These are phyloP conservation scores for Mesoligia furuncula DNA, from an alignment of 2,888 invertebrate species.

Conservation along the genomic window DNA sequence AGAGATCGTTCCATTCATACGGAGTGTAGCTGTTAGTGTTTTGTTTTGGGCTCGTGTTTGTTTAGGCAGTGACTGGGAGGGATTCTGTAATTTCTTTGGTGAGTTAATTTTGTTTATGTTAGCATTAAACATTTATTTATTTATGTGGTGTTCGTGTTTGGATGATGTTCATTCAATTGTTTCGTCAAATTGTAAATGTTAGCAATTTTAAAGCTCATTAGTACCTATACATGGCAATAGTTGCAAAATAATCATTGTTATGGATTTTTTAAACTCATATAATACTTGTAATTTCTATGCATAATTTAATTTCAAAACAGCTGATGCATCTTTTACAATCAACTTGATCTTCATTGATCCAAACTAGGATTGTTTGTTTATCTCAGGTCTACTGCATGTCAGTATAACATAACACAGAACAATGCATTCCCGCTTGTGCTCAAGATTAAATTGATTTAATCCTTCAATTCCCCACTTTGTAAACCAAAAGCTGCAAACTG, in stretches of 20 bases:
- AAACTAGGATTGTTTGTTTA: slow-evolving; percentile 31
- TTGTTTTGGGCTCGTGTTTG: slow-evolving; percentile 24
- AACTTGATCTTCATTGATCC: slow-evolving; percentile 23
- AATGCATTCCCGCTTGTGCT: slow-evolving; percentile 29
- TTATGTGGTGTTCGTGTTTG: not conserved
- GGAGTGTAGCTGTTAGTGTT: slow-evolving; percentile 15
- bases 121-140: not conserved
- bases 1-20: slow-evolving; percentile 44
- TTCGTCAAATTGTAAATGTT: not conserved
- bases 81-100: slow-evolving; percentile 25
- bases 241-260: not conserved
- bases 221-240: not conserved
- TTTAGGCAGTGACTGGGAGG: slow-evolving; percentile 4
- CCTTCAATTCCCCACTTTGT: not conserved
- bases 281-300: not conserved
- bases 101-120: slow-evolving; percentile 25
- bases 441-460: not conserved
- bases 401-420: slow-evolving; percentile 37
- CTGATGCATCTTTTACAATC: slow-evolving; percentile 16
- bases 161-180: not conserved
- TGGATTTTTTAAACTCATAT: not conserved
- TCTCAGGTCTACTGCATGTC: slow-evolving; percentile 2
- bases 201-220: not conserved
- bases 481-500: not conserved
- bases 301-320: not conserved